Evolutionary conservation across 1,140 invertebrate genomes (phyloP).

Genomic region (Pectinophora gossypiella): DNA sequence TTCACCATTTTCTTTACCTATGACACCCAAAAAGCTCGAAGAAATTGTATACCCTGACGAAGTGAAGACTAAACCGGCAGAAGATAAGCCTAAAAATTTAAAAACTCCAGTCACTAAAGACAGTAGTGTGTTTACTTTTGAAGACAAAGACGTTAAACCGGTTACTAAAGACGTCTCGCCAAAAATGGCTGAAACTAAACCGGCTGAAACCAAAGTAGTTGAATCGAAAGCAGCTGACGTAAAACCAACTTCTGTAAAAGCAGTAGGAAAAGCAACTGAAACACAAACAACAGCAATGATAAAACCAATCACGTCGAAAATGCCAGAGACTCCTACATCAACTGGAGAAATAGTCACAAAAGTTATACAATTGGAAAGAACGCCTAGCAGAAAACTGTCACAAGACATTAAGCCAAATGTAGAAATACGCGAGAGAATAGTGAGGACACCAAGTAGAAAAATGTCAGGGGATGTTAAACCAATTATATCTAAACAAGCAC

Average conservation of each 20-base stretch:
- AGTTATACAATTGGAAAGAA: conserved; percentile 63
- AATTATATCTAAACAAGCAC: conserved; percentile 34
- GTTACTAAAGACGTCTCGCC: conserved; percentile 15
- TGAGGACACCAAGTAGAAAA: conserved; percentile 63
- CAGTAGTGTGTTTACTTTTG: conserved; percentile 32
- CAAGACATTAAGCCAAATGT: conserved; percentile 57
- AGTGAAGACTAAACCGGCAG: conserved; percentile 28
- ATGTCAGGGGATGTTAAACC: conserved; percentile 41
- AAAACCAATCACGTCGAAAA: not conserved
- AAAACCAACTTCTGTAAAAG: conserved; percentile 4
- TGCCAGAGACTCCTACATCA: conserved; percentile 24
- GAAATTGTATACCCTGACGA: conserved; percentile 59
- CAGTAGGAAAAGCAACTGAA: conserved; percentile 7
- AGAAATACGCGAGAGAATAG: conserved; percentile 61
- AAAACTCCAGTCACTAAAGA: conserved; percentile 43
- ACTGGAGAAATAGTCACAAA: conserved; percentile 56
- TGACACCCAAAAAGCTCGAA: conserved; percentile 53
- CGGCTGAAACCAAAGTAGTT: not conserved
- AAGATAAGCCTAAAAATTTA: conserved; percentile 28
- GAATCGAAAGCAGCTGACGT: not conserved
- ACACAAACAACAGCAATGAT: not conserved
- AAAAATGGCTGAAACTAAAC: conserved; percentile 21
- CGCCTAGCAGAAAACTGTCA: conserved; percentile 55
- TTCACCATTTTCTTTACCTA: conserved; percentile 38
- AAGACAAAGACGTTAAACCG: conserved; percentile 39